A percentile compares a stretch with the other conserved stretches of the same genome.
These are phyloP conservation scores for Julus scandinavius DNA, from an alignment of 2,888 invertebrate genomes.

Conservation along the genomic window DNA sequence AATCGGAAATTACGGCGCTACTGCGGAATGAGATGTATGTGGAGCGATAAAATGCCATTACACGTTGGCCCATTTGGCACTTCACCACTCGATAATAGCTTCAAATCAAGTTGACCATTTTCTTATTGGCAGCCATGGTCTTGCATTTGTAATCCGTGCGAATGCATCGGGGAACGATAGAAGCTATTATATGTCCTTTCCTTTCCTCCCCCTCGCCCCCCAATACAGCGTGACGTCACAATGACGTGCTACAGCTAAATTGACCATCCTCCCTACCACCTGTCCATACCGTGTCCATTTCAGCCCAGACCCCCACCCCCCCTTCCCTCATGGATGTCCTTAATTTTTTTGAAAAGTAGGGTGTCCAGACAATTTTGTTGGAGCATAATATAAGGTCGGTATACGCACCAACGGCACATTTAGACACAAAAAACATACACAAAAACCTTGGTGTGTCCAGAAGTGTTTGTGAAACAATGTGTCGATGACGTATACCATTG, in stretches of 20 bases:
- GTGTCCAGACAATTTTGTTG: too few relatives aligned
- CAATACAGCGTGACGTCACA: not conserved
- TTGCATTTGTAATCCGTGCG: slow-evolving; percentile 50
- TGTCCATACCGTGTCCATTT: too few relatives aligned
- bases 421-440: too few relatives aligned
- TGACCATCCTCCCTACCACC: too few relatives aligned
- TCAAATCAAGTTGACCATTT: slow-evolving; percentile 52
- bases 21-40: slow-evolving; percentile 35
- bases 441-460: too few relatives aligned
- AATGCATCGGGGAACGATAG: slow-evolving; percentile 12
- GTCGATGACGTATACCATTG: too few relatives aligned
- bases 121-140: slow-evolving; percentile 54
- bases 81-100: slow-evolving; percentile 3
- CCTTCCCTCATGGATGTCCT: too few relatives aligned
- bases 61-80: slow-evolving; percentile 42
- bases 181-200: not conserved
- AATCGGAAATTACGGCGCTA: slow-evolving; percentile 39
- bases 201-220: not conserved
- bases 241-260: not conserved
- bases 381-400: too few relatives aligned
- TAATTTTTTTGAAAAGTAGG: too few relatives aligned
- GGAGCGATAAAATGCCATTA: slow-evolving; percentile 35
- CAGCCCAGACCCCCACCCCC: too few relatives aligned
- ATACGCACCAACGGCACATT: too few relatives aligned
- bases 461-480: too few relatives aligned